Conservation (phyloP, 2,888 invertebrate species). For the Argyresthia goedartella region DNA sequence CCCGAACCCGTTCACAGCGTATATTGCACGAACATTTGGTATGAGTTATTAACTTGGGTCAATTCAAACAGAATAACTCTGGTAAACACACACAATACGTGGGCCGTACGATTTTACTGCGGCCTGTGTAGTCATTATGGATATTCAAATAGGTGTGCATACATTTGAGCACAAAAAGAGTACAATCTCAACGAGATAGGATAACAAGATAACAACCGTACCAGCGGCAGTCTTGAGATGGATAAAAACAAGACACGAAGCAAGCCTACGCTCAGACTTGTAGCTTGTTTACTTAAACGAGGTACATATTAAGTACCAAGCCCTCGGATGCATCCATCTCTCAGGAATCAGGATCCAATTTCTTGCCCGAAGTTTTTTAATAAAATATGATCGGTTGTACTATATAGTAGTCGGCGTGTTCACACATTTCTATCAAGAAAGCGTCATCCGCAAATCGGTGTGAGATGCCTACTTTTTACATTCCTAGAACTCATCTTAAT, state of each 20-base stretch:
- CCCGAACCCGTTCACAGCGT: too few relatives aligned
- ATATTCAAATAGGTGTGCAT: constrained; percentile 20
- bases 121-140: constrained; percentile 12
- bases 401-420: too few relatives aligned
- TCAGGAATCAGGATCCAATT: background rate
- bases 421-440: too few relatives aligned
- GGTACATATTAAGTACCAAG: constrained; percentile 34
- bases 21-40: too few relatives aligned
- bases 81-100: background rate
- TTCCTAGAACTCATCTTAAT: too few relatives aligned
- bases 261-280: constrained; percentile 48
- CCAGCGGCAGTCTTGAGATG: constrained; percentile 50
- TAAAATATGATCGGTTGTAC: too few relatives aligned
- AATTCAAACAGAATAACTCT: background rate
- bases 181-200: constrained; percentile 63
- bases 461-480: too few relatives aligned
- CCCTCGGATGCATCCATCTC: background rate
- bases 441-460: too few relatives aligned
- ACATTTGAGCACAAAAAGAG: constrained; percentile 46
- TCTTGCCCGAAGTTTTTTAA: background rate
- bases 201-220: constrained; percentile 69
- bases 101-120: background rate
- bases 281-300: constrained; percentile 68
- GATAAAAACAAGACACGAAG: constrained; percentile 59
- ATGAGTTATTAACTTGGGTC: too few relatives aligned